Base-by-base conservation (phyloP, 1,140 invertebrate genomes). In the Rhynchophorus ferrugineus region DNA sequence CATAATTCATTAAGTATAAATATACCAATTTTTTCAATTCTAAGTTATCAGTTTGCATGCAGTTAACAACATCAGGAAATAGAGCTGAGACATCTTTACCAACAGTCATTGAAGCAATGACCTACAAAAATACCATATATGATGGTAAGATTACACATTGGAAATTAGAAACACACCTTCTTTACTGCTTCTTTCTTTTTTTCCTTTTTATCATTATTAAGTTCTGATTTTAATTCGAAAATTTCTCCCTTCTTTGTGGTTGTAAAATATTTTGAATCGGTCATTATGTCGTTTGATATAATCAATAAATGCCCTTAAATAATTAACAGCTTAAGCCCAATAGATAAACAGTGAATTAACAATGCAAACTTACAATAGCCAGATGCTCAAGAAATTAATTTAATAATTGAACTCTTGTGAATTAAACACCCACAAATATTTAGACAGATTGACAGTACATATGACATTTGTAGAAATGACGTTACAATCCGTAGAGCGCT, bases 1-100 rank as follows among this genome's bases (percentile, higher is more conserved):
- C 97, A 77, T 99, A 99, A 72, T 99, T 99, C 97, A 99, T 99
- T 47, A 99, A 74, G 71, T 99, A 99, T 14, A 99, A 76, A 69
- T 99, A 99, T 0, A 99, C 97, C 33, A 99, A 76, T 67, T 99
- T 99, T 76, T 99, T 99, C 58, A 99, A 72, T 73, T 99, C 97
- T 68, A 99, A 76, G 74, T 99, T 99, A 70, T 99, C 97, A 6
- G 97, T 99, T 74, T 99, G 97, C 95, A 99, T 99, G 69, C 97
- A 99, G 71, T 99, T 99, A 18, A 99, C 93, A 20, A 99, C 97
- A 73, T 99, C 96, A 5, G 97, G 95, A 71, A 99, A 99, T 1
- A 99, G 73, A 7, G 95, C 93, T 2, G 89, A 92, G 0, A 92
- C 89, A 82, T 91, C 89, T 76, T 93, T 92, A 29, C 97, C 97